Base-by-base conservation (phyloP, 2,113 vertebrate genomes). In the Clarias gariepinus region DNA sequence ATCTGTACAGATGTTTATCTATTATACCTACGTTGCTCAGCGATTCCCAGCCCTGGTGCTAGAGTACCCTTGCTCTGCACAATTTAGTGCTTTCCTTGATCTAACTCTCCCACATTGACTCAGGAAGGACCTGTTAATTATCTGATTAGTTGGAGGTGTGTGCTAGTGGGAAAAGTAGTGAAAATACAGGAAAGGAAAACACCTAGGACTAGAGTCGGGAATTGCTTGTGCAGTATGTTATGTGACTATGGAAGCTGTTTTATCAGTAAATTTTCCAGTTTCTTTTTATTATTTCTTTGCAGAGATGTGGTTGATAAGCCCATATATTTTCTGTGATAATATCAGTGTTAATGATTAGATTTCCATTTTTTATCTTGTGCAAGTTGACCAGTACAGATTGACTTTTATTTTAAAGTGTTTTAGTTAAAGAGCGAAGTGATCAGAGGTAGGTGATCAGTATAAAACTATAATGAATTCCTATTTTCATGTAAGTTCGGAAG, bases 1-100 rank as follows among this genome's bases (percentile, higher is more conserved):
- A 77, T 47, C 53, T 86, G 53, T 86, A 78, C 79, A 81, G 58
- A 57, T 80, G 57, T 81, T 81, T 81, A 61, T 84, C 19, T 81
- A 30, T 60, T 79, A 71, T 36, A 53, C 60, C 30, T 86, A 58
- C 58, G 60, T 30, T 81, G 30, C 57, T 81, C 57, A 61, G 78
- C 8, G 10, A 36, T 81, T 81, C 30, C 78, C 57, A 81, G 57
- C 11, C 19, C 78, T 61, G 57, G 78, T 41, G 57, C 28, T 13
- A 36, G 30, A 36, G 10, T 33, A 58, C 8, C 28, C 18, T 79
- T 30, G 28, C 30, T 30, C 28, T 60, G 77, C 55, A 60, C 77
- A 79, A 12, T 33, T 57, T 33, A 12, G 8, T 33, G 28, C 55
- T 30, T 36, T 60, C 30, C 55, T 57, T 30, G 15, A 28, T 57